Evolutionary conservation across 1,140 invertebrate species (phyloP), one percentile per base, ranked within the genome.

Genomic region (Eupeodes corollae): DNA sequence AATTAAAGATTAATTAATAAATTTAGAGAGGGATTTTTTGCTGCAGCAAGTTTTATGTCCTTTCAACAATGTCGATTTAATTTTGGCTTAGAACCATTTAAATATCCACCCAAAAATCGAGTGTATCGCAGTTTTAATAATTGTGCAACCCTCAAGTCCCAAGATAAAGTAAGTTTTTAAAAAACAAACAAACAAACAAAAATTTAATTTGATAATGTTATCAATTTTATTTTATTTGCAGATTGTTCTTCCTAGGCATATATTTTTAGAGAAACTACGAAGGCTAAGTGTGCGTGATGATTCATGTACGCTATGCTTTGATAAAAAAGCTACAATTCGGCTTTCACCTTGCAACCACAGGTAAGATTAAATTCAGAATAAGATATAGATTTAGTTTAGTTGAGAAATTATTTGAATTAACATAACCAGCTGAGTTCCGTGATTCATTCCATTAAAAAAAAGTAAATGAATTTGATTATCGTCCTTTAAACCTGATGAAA

Each of bases 51-150:
- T 71, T 93, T 94, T 61, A 94, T 95, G 91, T 89, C 89, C 46
- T 94, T 91, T 71, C 91, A 96, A 62, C 90, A 94, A 60, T 92
- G 90, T 73, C 75, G 82, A 40, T 94, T 95, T 69, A 96, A 96
- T 74, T 96, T 96, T 72, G 92, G 92, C 44, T 74, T 78, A 43
- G 75, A 79, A 53, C 79, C 85, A 3, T 95, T 93, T 69, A 75
- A 75, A 52, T 86, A 76, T 73, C 86, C 90, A 42, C 90, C 88
- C 0, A 70, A 65, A 26, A 77, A 79, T 59, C 70, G 75, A 44
- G 59, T 67, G 51, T 86, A 80, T 73, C 70, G 75, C 55, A 77
- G 73, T 46, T 93, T 95, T 64, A 94, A 95, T 61, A 79, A 88
- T 48, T 70, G 78, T 58, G 87, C 83, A 32, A 64, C 66, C 16